These are phyloP conservation scores for Leptopilina myrica DNA, from an alignment of 2,888 invertebrate genomes.

Conservation along the genomic window DNA sequence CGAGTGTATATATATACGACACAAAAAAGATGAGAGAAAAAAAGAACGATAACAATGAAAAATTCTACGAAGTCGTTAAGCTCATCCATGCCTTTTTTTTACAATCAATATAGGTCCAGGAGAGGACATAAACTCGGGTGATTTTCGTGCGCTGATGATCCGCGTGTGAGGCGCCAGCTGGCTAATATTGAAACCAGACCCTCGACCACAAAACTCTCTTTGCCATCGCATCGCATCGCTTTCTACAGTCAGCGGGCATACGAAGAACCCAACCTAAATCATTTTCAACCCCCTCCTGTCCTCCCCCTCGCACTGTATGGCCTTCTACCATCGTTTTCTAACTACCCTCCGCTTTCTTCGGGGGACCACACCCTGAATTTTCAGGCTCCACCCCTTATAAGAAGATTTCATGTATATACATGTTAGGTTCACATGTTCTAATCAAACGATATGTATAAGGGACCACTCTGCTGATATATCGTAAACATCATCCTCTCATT, in stretches of 20 bases:
- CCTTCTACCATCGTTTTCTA: constrained; percentile 44
- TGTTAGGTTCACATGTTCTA: too few species aligned
- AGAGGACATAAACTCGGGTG: constrained; percentile 56
- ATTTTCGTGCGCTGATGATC: constrained; percentile 66
- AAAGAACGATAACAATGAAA: constrained; percentile 19
- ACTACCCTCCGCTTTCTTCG: constrained; percentile 67
- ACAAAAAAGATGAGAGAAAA: too few species aligned
- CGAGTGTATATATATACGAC: not conserved
- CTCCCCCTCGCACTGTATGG: constrained; percentile 51
- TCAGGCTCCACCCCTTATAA: constrained; percentile 68
- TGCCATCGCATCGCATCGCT: constrained; percentile 33
- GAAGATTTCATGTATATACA: constrained; percentile 46
- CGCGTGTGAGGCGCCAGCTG: constrained; percentile 73
- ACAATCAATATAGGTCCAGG: constrained; percentile 37
- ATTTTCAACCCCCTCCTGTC: constrained; percentile 63
- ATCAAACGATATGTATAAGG: too few species aligned
- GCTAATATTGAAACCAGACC: constrained; percentile 72
- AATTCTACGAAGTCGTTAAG: constrained; percentile 39
- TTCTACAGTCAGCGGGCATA: constrained; percentile 48
- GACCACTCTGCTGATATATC: not conserved
- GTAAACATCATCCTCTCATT: not conserved
- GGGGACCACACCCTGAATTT: constrained; percentile 69
- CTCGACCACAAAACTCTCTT: constrained; percentile 50
- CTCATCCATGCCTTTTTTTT: constrained; percentile 26
- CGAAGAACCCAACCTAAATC: constrained; percentile 68